Base-by-base conservation (phyloP, 2,797 vertebrate species). In the Silurus aristotelis region DNA sequence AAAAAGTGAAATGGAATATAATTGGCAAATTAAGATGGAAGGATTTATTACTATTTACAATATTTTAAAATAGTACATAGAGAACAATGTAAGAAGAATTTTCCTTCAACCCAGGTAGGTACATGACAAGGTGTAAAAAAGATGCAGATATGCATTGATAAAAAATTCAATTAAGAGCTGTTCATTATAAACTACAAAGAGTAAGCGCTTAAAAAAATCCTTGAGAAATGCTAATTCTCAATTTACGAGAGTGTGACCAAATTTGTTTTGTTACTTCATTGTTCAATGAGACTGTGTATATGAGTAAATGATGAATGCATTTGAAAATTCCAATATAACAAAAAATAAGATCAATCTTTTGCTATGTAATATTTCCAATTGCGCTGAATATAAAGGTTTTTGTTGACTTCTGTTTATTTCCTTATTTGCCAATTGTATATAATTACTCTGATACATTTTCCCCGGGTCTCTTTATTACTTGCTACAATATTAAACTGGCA, bases 401-500 rank as follows among this genome's bases (percentile, higher is more conserved):
- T 7, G 20, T 78, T 61, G 43, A 78, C 19, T 48, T 25, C 22
- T 15, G 14, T 64, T 48, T 66, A 25, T 64, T 80, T 80, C 48
- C 60, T 64, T 43, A 64, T 25, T 19, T 19, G 61, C 43, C 48
- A 66, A 52, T 66, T 80, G 60, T 13, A 64, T 64, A 17, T 2
- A 20, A 79, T 80, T 80, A 52, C 78, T 61, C 14, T 78, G 61
- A 80, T 52, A 25, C 10, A 66, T 52, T 80, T 66, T 15, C 61
- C 61, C n/a, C 12, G 19, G 61, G 63, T 66, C 61, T 66, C 63
- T 66, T 80, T 80, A 60, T 64, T 80, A 48, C 38, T 52, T 80
- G 43, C 78, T 52, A 31, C 78, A 66, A 66, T 19, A 80, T 27
- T 66, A 52, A 52, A 80, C 78, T n/a, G 52, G 61, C 78, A 80